A percentile compares a stretch with the other conserved stretches of the same genome.
Conservation (phyloP, 2,888 invertebrate species). For the Napeogenes inachia region DNA sequence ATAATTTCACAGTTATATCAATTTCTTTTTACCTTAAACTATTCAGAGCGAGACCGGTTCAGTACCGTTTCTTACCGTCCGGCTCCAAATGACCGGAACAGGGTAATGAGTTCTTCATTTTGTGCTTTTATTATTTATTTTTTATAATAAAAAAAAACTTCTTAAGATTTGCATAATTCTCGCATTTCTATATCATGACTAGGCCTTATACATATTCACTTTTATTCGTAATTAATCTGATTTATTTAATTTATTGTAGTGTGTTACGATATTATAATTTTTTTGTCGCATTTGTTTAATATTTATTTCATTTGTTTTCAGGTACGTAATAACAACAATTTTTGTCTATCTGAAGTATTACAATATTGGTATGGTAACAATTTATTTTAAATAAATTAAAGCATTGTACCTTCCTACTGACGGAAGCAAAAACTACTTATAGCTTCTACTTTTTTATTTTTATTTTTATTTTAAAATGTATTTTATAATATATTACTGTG, state of each 20-base stretch:
- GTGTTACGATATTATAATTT: no score
- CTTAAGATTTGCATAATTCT: neutral
- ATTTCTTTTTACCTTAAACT: slow-evolving; percentile 41
- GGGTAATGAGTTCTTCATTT: slow-evolving; percentile 52
- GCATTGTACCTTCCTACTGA: neutral
- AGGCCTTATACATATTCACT: neutral
- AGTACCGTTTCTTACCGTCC: slow-evolving; percentile 60
- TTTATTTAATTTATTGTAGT: no score
- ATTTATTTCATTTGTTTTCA: neutral
- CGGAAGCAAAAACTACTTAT: no score
- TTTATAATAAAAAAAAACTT: neutral
- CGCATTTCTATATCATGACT: neutral
- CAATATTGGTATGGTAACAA: neutral
- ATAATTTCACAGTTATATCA: slow-evolving; percentile 22
- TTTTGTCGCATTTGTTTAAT: no score
- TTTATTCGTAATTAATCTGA: neutral
- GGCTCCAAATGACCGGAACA: slow-evolving; percentile 54
- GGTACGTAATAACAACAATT: neutral
- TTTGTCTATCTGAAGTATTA: neutral
- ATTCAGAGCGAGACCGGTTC: slow-evolving; percentile 64
- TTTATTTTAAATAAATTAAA: neutral
- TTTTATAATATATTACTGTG: no score
- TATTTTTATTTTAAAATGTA: no score
- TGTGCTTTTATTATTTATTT: slow-evolving; percentile 12
- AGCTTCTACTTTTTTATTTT: no score